Evolutionary conservation across 2,797 vertebrate genomes (phyloP).

Genomic region (Gadopsis bispinosus): DNA sequence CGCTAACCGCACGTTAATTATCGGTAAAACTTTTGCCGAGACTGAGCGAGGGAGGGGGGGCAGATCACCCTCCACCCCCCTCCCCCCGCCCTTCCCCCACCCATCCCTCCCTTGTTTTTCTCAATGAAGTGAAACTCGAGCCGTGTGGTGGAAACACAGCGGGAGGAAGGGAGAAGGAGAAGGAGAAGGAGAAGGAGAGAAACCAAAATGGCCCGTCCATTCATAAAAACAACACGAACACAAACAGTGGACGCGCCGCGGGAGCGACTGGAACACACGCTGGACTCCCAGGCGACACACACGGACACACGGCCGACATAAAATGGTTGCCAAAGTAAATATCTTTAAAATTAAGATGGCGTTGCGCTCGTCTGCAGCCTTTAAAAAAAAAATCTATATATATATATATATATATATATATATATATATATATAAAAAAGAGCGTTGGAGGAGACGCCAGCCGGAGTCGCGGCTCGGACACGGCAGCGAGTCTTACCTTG

Average conservation of each 20-base stretch:
- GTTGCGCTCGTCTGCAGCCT: constrained; percentile 64
- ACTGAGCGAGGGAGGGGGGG: constrained; percentile 5
- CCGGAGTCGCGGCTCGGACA: no score
- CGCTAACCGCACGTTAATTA: accelerated
- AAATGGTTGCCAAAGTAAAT: constrained; percentile 81
- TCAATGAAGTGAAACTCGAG: constrained; percentile 89
- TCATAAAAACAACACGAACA: constrained; percentile 73
- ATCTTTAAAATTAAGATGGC: constrained; percentile 81
- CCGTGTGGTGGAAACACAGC: constrained; percentile 72
- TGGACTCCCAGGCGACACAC: not conserved
- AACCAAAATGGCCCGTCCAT: constrained; percentile 74
- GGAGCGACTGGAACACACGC: not conserved
- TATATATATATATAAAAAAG: no score
- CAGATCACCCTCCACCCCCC: constrained; percentile 40
- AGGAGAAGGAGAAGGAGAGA: no score
- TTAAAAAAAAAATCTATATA: not conserved
- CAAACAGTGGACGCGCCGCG: constrained; percentile 59
- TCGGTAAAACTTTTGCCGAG: not conserved
- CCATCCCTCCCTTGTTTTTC: constrained; percentile 83
- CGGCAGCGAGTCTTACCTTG: no score
- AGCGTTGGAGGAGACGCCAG: no score
- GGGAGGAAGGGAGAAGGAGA: constrained; percentile 24
- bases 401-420: no score
- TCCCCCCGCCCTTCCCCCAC: constrained; percentile 57
- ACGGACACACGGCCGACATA: constrained; percentile 21